Conservation (phyloP, 1,140 invertebrate genomes). For the Gerris buenoi region DNA sequence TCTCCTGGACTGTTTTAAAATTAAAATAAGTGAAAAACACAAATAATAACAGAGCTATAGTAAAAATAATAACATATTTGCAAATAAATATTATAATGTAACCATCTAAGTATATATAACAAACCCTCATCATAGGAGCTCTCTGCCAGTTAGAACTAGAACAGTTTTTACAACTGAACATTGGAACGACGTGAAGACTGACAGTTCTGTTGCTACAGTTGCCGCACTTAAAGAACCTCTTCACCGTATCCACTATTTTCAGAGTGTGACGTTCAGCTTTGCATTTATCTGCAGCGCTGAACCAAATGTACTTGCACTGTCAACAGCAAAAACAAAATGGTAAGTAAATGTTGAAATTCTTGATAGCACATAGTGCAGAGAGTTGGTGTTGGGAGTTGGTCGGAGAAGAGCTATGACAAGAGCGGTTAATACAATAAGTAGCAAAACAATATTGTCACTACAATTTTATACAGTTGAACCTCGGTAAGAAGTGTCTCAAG, state of each 20-base stretch:
- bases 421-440: too few relatives aligned
- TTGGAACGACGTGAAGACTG: constrained; percentile 59
- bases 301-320: constrained; percentile 76
- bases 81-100: neutral
- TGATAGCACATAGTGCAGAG: too few relatives aligned
- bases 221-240: constrained; percentile 79
- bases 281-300: constrained; percentile 68
- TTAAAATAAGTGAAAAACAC: neutral
- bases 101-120: neutral
- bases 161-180: constrained; percentile 61
- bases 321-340: constrained; percentile 15
- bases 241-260: constrained; percentile 58
- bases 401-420: too few relatives aligned
- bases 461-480: too few relatives aligned
- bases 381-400: too few relatives aligned
- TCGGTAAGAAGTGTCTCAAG: too few relatives aligned
- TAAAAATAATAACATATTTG: neutral
- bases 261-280: constrained; percentile 64
- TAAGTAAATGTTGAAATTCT: too few relatives aligned
- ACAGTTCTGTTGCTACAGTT: constrained; percentile 71
- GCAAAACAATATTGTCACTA: too few relatives aligned
- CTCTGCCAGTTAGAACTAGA: constrained; percentile 54
- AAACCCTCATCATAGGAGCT: constrained; percentile 50
- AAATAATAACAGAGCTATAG: neutral
- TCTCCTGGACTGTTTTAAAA: neutral